phyloP scores from a whole-genome alignment of 2,113 vertebrate genomes.

The Protomyctophum bolini region DNA sequence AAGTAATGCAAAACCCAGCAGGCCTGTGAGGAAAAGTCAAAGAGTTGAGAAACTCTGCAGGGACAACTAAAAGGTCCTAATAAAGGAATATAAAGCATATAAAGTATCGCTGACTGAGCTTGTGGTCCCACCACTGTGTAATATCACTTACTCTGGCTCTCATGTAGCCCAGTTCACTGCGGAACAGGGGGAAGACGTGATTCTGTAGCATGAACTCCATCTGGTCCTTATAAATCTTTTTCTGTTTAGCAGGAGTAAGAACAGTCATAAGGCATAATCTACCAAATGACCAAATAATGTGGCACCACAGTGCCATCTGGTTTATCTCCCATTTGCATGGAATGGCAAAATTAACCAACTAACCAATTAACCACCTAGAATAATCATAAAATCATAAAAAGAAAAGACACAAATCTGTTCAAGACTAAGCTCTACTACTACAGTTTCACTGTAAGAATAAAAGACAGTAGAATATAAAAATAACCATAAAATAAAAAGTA shows the following conservation, averaged over 20 bases:
- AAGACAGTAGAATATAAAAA: too few relatives aligned
- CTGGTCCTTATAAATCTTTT: constrained; percentile 99
- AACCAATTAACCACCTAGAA: too few relatives aligned
- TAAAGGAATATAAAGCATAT: not conserved
- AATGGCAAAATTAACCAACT: too few relatives aligned
- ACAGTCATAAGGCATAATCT: not conserved
- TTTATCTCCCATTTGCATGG: too few relatives aligned
- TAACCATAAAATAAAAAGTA: too few relatives aligned
- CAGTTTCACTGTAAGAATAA: too few relatives aligned
- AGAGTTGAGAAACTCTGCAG: not conserved
- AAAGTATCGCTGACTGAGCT: not conserved
- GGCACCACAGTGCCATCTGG: too few relatives aligned
- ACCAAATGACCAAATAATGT: not conserved
- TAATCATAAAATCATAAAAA: too few relatives aligned
- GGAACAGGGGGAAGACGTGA: constrained; percentile 97
- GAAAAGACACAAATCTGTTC: too few relatives aligned
- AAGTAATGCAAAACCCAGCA: constrained; percentile 99
- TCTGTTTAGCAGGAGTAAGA: constrained; percentile 73
- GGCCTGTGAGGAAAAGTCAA: constrained; percentile 76
- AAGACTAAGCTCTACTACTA: too few relatives aligned
- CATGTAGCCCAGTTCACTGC: constrained; percentile 96
- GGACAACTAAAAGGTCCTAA: not conserved
- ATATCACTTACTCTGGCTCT: constrained; percentile 89
- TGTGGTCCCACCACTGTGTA: not conserved
- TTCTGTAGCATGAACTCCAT: constrained; percentile 99